Evolutionary conservation across 2,797 vertebrate genomes (phyloP), one percentile per base, ranked within the genome.

Genomic region (Microctenopoma steveboyesi): DNA sequence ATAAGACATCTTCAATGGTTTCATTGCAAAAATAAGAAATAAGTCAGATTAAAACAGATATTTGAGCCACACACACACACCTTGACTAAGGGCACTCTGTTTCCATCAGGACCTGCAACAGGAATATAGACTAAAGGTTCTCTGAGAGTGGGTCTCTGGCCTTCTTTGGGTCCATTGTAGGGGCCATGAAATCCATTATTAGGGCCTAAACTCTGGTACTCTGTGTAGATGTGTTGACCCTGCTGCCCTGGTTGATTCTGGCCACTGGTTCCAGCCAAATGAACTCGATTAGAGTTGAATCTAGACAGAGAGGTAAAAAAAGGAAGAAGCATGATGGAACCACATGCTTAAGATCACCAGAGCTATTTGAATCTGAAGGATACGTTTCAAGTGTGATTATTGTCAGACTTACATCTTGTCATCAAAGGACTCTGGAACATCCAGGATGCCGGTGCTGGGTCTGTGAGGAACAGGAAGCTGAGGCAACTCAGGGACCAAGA

Each of bases 171-270:
- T 46, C 91, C 90, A 43, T 60, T 50, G 13, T 65, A 83, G 37
- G 84, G 83, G 16, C 74, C 71, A 9, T 79, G 28, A 5, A 91
- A 39, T 66, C 90, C 84, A 14, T 88, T 88, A 63, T 90, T 92
- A 1, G 91, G 90, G 40, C 95, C 94, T 59, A 96, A 94, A 85
- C 89, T 96, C 45, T 97, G 96, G 83, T 95, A 95, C 90, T 98
- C 98, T 0, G 97, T 95, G 84, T 98, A 95, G 71, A 96, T 93
- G 85, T 96, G 96, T 82, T 96, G 95, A 7, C 96, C 96, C 78
- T 96, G 95, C 87, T 95, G 95, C 11, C 88, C 94, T 7, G 92
- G 86, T 42, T 92, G 92, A 13, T 85, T 94, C 84, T 94, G 95
- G 69, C 94, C 94, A 25, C 95, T 91, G 16, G 95, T 94, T 57